Conservation (phyloP, 2,113 vertebrate genomes). For the Indri indri region DNA sequence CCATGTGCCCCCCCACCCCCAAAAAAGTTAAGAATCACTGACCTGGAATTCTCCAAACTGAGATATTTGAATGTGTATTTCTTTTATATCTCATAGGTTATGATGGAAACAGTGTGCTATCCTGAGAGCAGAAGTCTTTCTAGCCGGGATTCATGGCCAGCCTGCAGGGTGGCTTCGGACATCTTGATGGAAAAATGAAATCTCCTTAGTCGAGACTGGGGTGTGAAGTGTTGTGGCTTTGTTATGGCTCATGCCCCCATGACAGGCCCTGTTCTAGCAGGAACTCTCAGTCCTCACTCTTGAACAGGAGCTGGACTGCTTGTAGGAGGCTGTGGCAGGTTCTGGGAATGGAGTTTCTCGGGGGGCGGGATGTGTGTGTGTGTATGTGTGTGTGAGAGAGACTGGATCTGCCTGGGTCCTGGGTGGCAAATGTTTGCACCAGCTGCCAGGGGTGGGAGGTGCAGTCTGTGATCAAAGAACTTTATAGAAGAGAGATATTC, state of each 20-base stretch:
- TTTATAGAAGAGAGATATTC: background rate
- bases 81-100: background rate
- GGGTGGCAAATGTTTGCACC: slow-evolving; percentile 35
- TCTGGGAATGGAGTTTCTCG: background rate
- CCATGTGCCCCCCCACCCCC: too few species aligned
- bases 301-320: background rate
- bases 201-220: background rate
- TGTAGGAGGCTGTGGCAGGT: background rate
- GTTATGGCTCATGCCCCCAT: background rate
- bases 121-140: too few species aligned
- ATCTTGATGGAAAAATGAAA: background rate
- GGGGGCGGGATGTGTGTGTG: background rate
- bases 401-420: background rate
- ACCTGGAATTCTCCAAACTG: background rate
- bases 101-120: accelerated
- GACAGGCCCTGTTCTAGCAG: background rate
- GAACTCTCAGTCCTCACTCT: background rate
- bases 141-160: accelerated
- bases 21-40: background rate
- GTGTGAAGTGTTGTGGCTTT: background rate
- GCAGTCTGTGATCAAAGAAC: slow-evolving; percentile 7
- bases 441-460: slow-evolving; percentile 23
- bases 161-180: background rate
- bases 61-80: background rate
- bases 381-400: background rate